Conservation (phyloP, 2,797 vertebrate species). For the Spinibarbus caldwelli region DNA sequence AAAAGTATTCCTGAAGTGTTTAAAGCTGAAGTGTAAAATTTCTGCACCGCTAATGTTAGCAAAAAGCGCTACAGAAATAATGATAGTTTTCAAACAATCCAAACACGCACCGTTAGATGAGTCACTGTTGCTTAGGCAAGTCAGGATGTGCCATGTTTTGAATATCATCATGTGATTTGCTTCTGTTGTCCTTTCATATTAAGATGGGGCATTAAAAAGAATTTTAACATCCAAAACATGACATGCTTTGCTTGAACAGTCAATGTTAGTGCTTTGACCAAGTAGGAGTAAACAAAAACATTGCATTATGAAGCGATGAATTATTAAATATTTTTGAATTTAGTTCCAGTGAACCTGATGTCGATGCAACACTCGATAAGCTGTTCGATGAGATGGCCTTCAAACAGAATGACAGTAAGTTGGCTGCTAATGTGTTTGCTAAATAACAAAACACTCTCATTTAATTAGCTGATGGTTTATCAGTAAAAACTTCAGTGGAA, state of each 20-base stretch:
- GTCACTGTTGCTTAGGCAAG: background rate
- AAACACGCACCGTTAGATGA: background rate
- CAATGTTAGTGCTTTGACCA: background rate
- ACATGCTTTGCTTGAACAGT: background rate
- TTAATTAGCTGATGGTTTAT: background rate
- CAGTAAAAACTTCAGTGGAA: background rate
- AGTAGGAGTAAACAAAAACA: background rate
- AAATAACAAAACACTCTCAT: background rate
- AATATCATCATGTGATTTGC: background rate
- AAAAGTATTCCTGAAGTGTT: background rate
- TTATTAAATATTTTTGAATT: slow-evolving; percentile 40
- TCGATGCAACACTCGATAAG: slow-evolving; percentile 88
- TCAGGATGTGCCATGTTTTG: background rate
- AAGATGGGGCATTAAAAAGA: background rate
- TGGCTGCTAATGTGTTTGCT: slow-evolving; percentile 67
- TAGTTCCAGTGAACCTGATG: slow-evolving; percentile 93
- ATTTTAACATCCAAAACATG: background rate
- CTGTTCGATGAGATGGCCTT: slow-evolving; percentile 98
- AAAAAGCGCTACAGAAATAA: background rate
- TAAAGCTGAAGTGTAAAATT: background rate
- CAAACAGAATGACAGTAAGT: slow-evolving; percentile 99
- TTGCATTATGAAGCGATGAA: slow-evolving; percentile 6
- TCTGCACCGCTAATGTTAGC: too few relatives aligned
- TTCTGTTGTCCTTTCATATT: background rate
- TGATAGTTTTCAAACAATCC: background rate